Evolutionary conservation across 2,797 vertebrate species (phyloP), one percentile per base, ranked within the genome.

Genomic region (Pipistrellus pipistrellus): DNA sequence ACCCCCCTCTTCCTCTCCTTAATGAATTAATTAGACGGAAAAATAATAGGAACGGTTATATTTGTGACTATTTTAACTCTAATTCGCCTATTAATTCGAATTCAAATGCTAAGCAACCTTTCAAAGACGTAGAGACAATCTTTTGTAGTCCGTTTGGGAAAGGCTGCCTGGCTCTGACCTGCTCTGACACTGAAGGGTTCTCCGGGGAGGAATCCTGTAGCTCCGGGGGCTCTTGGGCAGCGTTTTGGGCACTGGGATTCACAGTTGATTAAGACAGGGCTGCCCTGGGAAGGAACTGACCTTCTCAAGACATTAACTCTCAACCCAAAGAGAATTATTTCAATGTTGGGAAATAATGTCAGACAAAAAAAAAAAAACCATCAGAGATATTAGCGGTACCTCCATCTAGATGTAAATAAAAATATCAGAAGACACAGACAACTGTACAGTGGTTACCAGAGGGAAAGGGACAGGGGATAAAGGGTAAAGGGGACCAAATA

Each of bases 41-140:
- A 88, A 85, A 88, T 27, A 93, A 75, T 0, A 76, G 59, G 66
- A 66, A 4, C n/a, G 23, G 18, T 30, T 73, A 12, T 55, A 25
- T 78, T 64, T 81, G 25, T 95, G 35, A 82, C 69, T 62, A 72
- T 30, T 88, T 90, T 81, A 76, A 91, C 35, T 41, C 64, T 69
- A 68, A 55, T 62, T 41, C 48, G 76, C 23, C 55, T 66, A 69
- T 48, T 88, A 73, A 71, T 32, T 78, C 88, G n/a, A 95, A 82
- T 72, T 94, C 72, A 95, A 94, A 94, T 80, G 27, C 64, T 91
- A 82, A 96, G 46, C 25, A 62, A 86, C 13, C 21, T 91, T 94
- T 96, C 55, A 48, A 91, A 75, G 53, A 41, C 14, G 51, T 25
- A 13, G 20, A 71, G 46, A 76, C 14, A 25, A 75, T 81, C 57